Percentiles rank a stretch among this genome's conserved stretches.
These are phyloP conservation scores for Candoia aspera DNA, from an alignment of 2,113 vertebrate species.

Conservation along the genomic window DNA sequence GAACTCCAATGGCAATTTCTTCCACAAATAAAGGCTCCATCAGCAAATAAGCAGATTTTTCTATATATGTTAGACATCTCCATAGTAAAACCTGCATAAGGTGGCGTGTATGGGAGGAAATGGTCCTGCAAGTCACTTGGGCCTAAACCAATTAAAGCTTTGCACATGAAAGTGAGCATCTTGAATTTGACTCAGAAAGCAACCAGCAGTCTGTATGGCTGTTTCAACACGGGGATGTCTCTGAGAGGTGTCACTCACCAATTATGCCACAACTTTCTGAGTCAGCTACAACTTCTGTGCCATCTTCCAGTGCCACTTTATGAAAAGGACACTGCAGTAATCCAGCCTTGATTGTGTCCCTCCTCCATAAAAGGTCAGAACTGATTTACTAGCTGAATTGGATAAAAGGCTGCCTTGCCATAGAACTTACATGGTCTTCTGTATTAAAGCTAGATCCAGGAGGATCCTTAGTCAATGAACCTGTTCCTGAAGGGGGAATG, in stretches of 20 bases:
- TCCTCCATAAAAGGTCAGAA: neutral
- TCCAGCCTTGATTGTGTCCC: neutral
- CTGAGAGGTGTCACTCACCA: neutral
- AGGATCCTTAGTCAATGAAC: neutral
- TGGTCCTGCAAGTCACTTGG: neutral
- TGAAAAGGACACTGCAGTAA: neutral
- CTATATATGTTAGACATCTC: neutral
- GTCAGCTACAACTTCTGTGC: neutral
- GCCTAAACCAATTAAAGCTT: neutral
- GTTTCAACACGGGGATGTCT: neutral
- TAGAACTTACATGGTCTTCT: neutral
- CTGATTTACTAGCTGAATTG: neutral
- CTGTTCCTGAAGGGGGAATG: neutral
- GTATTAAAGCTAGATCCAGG: neutral
- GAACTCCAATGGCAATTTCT: neutral
- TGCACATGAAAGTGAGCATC: neutral
- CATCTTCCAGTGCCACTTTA: neutral
- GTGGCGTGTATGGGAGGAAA: neutral
- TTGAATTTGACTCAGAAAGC: neutral
- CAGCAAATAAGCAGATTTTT: neutral
- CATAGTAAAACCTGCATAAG: neutral
- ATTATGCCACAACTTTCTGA: neutral
- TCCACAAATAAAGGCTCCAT: neutral
- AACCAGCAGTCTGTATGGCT: neutral
- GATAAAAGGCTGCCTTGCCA: neutral